A percentile compares a stretch with the other conserved stretches of the same genome.
Evolutionary conservation across 2,797 vertebrate species (phyloP).

Genomic region (Ceryle rudis): DNA sequence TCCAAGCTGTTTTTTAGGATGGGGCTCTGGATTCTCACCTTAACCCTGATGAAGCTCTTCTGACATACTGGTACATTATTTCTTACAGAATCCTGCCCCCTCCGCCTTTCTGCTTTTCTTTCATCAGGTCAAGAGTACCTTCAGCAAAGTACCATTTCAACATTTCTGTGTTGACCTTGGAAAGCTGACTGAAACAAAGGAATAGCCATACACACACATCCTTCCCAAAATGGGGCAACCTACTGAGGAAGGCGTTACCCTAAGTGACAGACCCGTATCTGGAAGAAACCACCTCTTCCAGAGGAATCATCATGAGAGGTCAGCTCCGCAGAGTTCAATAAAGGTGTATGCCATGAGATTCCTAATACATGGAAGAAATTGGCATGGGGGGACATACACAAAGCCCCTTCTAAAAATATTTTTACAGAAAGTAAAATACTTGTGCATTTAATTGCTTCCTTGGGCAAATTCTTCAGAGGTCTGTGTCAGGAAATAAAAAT

Average conservation of each 20-base stretch:
- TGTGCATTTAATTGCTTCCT: background rate
- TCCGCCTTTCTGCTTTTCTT: background rate
- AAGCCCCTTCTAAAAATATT: background rate
- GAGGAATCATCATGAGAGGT: background rate
- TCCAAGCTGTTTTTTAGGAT: background rate
- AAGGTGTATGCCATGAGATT: background rate
- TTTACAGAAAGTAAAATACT: background rate
- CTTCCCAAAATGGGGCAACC: background rate
- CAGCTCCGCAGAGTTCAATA: background rate
- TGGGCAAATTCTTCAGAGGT: background rate
- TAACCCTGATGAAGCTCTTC: background rate
- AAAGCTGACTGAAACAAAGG: background rate
- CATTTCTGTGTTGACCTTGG: background rate
- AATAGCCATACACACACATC: fast-evolving
- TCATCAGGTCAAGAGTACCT: background rate
- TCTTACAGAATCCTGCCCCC: background rate
- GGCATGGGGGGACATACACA: fast-evolving
- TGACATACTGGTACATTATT: background rate
- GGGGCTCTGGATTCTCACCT: background rate
- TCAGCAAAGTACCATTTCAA: background rate
- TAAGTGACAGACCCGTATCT: background rate
- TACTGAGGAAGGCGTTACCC: background rate
- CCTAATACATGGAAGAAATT: background rate
- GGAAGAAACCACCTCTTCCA: background rate
- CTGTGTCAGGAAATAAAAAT: background rate